Conservation (phyloP, 30 jellyfish, hydroid and myxozoan genomes). For the Morbakka virulenta region DNA sequence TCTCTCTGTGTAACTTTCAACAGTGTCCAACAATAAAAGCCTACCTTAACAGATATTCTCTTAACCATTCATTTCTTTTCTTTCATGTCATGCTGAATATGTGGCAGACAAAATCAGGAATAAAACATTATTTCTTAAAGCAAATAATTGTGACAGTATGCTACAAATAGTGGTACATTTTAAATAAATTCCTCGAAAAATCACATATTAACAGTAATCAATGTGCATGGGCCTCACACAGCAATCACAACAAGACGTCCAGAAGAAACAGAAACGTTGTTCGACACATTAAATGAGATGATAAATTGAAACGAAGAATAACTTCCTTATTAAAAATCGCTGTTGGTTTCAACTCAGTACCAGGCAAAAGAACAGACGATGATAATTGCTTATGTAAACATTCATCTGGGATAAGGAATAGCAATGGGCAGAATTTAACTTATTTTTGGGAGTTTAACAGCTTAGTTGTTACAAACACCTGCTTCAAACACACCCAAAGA, state of each 20-base stretch:
- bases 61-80: no score
- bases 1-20: no score
- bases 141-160: no score
- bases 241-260: conserved; percentile 24
- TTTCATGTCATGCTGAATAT: no score
- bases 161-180: no score
- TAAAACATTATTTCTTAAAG: no score
- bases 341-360: conserved; percentile 23
- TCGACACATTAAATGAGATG: conserved; percentile 18
- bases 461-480: conserved; percentile 26
- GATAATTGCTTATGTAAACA: conserved; percentile 10
- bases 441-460: conserved; percentile 20
- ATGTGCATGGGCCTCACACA: no score
- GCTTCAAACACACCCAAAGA: conserved; percentile 26
- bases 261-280: conserved; percentile 15
- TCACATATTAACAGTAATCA: no score
- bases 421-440: conserved; percentile 20
- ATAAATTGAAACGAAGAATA: conserved; percentile 5
- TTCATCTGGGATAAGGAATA: conserved; percentile 26
- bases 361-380: conserved; percentile 28
- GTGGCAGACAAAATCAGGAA: no score
- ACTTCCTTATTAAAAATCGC: conserved; percentile 20
- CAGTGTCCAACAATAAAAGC: no score
- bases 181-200: no score
- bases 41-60: no score